A percentile compares a stretch with the other conserved stretches of the same genome.
Evolutionary conservation across 2,797 vertebrate genomes (phyloP).

Genomic region (Sebastes itinus): DNA sequence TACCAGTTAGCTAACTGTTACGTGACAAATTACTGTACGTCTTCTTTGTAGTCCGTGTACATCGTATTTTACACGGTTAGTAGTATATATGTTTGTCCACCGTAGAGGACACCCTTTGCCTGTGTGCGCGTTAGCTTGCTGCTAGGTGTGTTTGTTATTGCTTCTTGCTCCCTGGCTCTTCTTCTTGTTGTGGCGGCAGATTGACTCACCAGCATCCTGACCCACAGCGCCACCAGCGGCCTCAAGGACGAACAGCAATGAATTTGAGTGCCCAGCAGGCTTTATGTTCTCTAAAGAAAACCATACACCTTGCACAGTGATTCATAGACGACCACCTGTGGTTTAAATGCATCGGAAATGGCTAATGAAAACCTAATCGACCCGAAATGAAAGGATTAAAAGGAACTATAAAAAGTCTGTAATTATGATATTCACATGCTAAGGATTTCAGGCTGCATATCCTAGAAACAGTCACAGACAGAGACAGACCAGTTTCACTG

Average conservation of each 20-base stretch:
- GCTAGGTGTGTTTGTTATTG: slow-evolving; percentile 66
- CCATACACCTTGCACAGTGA: background rate
- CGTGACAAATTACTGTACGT: slow-evolving; percentile 5
- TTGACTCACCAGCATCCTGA: background rate
- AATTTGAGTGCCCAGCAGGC: no score
- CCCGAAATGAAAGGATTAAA: background rate
- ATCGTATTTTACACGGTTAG: background rate
- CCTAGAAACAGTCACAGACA: background rate
- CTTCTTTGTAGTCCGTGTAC: background rate
- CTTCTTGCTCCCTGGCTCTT: slow-evolving; percentile 33
- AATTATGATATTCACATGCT: background rate
- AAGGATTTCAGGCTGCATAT: background rate
- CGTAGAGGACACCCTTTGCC: background rate
- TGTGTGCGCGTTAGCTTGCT: slow-evolving; percentile 2
- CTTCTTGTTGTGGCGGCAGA: background rate
- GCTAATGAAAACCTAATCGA: background rate
- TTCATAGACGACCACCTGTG: background rate
- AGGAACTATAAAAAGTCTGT: background rate
- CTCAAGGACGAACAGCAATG: background rate
- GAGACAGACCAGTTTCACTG: background rate
- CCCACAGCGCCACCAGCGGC: slow-evolving; percentile 45
- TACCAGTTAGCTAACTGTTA: slow-evolving; percentile 13
- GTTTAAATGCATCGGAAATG: background rate
- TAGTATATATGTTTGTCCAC: background rate
- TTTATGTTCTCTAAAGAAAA: background rate